Evolutionary conservation across 2,888 invertebrate species (phyloP).

Genomic region (Plagiodera versicolora): DNA sequence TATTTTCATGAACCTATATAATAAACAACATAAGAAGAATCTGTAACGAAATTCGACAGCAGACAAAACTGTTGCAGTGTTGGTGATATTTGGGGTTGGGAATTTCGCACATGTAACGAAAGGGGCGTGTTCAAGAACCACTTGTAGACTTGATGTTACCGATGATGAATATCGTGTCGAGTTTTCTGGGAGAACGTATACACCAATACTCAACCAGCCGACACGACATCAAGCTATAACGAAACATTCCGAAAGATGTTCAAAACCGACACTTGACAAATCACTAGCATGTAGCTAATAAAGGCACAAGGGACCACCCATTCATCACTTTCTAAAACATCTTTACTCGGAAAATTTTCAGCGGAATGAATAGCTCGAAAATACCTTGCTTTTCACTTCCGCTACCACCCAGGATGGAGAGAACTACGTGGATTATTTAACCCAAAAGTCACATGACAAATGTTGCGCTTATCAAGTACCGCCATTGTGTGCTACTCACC

Average conservation of each 20-base stretch:
- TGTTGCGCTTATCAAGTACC: conserved; percentile 11
- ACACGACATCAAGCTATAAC: conserved; percentile 14
- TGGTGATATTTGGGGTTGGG: too few species aligned
- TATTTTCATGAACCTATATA: too few species aligned
- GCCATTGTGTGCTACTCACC: background rate
- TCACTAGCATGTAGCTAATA: conserved; percentile 23
- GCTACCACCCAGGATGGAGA: background rate
- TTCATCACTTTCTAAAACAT: conserved; percentile 24
- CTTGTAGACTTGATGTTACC: background rate
- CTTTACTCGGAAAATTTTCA: conserved; percentile 20
- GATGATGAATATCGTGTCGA: background rate
- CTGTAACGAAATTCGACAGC: too few species aligned
- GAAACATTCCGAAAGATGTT: conserved; percentile 21
- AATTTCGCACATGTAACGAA: too few species aligned
- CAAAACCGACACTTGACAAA: conserved; percentile 23
- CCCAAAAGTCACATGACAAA: conserved; percentile 1
- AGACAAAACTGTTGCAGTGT: too few species aligned
- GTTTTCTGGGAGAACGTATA: background rate
- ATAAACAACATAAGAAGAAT: too few species aligned
- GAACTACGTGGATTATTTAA: background rate
- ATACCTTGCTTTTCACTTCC: conserved; percentile 16
- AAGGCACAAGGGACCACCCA: conserved; percentile 21
- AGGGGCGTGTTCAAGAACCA: background rate
- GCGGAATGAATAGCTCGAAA: conserved; percentile 16
- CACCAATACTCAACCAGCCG: conserved; percentile 10